phyloP scores from a whole-genome alignment of 2,797 vertebrate species.

The Diplodus sargus region DNA sequence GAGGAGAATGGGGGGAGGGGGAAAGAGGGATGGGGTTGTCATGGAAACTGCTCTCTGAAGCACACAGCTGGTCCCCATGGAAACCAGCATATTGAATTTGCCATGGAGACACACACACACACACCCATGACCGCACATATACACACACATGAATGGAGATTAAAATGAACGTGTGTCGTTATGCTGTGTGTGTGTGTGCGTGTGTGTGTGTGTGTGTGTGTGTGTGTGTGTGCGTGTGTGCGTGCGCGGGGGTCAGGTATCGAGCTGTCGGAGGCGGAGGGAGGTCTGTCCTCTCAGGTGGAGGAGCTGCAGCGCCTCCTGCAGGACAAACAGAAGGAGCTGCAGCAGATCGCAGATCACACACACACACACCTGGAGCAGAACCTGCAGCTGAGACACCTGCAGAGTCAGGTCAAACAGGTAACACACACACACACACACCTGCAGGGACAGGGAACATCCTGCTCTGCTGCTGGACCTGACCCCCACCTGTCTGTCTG shows the following conservation, averaged over 20 bases:
- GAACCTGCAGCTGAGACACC: conserved; percentile 95
- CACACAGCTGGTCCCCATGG: conserved; percentile 81
- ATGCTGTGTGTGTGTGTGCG: conserved; percentile 20
- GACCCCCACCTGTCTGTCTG: neutral
- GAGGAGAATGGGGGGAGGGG: conserved; percentile 54
- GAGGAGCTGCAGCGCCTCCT: conserved; percentile 95
- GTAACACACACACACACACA: conserved; percentile 73
- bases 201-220: conserved; percentile 23
- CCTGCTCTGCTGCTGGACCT: neutral
- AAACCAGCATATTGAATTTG: conserved; percentile 80
- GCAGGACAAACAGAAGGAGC: conserved; percentile 95
- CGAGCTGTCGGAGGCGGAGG: conserved; percentile 93
- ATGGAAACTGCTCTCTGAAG: conserved; percentile 84
- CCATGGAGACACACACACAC: conserved; percentile 68
- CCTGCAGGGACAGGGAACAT: neutral
- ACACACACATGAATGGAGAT: neutral
- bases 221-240: conserved; percentile 26
- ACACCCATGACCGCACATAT: conserved; percentile 17
- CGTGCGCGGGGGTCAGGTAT: conserved; percentile 86
- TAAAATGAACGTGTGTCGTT: conserved; percentile 6
- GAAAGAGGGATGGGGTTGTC: conserved; percentile 71
- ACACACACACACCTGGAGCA: conserved; percentile 96
- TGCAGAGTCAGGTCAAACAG: conserved; percentile 98
- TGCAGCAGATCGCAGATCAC: conserved; percentile 96
- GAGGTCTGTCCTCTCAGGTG: conserved; percentile 92